Conservation (phyloP, 2,113 vertebrate genomes). For the Hemibagrus wyckioides region DNA sequence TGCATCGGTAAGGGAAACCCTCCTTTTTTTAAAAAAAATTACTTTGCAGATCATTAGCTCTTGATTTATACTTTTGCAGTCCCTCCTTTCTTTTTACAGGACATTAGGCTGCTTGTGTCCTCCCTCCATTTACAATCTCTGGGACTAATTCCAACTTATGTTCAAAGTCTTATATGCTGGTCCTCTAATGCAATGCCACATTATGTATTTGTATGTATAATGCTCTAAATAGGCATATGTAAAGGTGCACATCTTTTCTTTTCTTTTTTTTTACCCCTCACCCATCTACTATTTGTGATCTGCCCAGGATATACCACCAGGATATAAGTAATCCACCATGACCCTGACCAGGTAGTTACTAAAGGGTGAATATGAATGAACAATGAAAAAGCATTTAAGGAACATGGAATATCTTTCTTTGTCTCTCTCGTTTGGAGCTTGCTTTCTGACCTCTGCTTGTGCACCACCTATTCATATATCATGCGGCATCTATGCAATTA, state of each 20-base stretch:
- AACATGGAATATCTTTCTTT: background rate
- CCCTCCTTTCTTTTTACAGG: background rate
- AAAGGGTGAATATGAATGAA: background rate
- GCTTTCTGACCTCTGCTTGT: background rate
- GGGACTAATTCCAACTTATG: background rate
- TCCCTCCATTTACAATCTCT: slow-evolving; percentile 7
- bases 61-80: background rate
- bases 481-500: background rate
- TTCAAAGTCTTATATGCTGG: slow-evolving; percentile 1
- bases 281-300: no score
- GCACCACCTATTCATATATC: background rate
- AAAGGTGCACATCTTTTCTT: no score
- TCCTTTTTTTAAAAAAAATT: background rate
- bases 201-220: background rate
- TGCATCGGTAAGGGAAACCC: no score
- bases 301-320: no score
- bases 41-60: background rate
- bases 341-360: background rate
- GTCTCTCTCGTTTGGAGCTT: background rate
- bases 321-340: no score
- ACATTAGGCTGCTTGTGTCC: background rate
- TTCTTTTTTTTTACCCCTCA: no score
- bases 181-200: background rate
- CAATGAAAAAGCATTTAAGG: background rate
- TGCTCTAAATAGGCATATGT: background rate